Evolutionary conservation across 2,113 vertebrate genomes (phyloP).

Genomic region (Clarias batrachus): DNA sequence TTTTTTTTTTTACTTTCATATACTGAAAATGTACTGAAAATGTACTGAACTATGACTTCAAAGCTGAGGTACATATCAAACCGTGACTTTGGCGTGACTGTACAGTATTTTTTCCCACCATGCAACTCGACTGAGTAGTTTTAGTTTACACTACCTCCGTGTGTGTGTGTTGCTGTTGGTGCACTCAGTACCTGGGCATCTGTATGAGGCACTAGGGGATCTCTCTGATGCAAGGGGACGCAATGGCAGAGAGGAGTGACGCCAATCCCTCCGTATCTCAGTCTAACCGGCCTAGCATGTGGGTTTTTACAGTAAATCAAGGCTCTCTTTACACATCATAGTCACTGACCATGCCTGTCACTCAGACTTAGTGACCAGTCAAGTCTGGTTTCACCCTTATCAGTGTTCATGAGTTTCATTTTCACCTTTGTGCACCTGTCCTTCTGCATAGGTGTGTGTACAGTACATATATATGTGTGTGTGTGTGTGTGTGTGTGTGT

Average conservation of each 20-base stretch:
- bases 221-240: conserved; percentile 78
- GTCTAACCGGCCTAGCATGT: conserved; percentile 48
- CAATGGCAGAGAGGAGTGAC: conserved; percentile 71
- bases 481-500: conserved; percentile 8
- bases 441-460: background rate
- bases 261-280: conserved; percentile 56
- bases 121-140: conserved; percentile 15
- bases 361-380: conserved; percentile 39
- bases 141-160: background rate
- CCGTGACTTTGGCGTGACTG: background rate
- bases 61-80: too few relatives aligned
- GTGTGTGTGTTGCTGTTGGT: conserved; percentile 49
- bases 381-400: conserved; percentile 40
- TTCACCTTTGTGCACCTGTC: conserved; percentile 30
- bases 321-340: conserved; percentile 40
- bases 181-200: conserved; percentile 56
- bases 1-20: too few relatives aligned
- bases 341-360: conserved; percentile 55
- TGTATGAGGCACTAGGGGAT: conserved; percentile 67
- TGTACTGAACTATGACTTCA: too few relatives aligned
- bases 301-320: conserved; percentile 37
- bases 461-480: conserved; percentile 1
- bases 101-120: conserved; percentile 3
- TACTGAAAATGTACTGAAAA: too few relatives aligned
- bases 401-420: conserved; percentile 17